These are phyloP conservation scores for Tricholaema leucomelas DNA, from an alignment of 2,113 vertebrate species.

Conservation along the genomic window DNA sequence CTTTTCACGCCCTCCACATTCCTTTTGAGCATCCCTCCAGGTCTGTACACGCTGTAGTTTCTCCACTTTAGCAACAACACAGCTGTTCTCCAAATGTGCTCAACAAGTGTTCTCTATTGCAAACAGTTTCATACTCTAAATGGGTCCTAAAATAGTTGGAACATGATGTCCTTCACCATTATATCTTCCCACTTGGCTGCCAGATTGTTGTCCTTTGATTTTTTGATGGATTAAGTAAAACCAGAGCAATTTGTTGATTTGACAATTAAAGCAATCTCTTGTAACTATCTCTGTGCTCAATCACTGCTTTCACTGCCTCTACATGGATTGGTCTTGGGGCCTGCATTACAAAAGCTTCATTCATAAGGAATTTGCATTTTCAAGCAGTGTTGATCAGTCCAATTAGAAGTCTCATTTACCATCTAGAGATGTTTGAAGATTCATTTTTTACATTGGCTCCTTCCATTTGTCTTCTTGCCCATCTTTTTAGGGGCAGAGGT, in stretches of 20 bases:
- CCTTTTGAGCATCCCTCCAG: background rate
- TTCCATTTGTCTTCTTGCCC: background rate
- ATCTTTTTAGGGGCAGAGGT: background rate
- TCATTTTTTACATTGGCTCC: background rate
- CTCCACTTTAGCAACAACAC: slow-evolving; percentile 36
- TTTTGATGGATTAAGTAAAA: no score
- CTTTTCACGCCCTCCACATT: background rate
- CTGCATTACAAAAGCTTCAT: slow-evolving; percentile 42
- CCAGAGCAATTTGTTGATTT: slow-evolving; percentile 69
- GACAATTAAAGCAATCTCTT: slow-evolving; percentile 49
- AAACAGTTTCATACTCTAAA: slow-evolving; percentile 45
- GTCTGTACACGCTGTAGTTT: slow-evolving; percentile 13
- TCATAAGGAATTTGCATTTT: slow-evolving; percentile 40
- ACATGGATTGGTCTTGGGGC: slow-evolving; percentile 38
- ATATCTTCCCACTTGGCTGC: slow-evolving; percentile 2
- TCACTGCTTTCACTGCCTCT: slow-evolving; percentile 23
- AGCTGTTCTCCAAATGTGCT: slow-evolving; percentile 45
- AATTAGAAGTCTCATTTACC: slow-evolving; percentile 17
- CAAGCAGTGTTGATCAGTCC: background rate
- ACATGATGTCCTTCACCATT: slow-evolving; percentile 47
- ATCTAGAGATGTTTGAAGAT: background rate
- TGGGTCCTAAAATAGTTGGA: slow-evolving; percentile 57
- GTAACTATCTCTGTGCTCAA: slow-evolving; percentile 6
- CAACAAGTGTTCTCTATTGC: slow-evolving; percentile 45
- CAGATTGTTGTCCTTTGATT: slow-evolving; percentile 39